Conservation (phyloP, 1,140 invertebrate genomes). For the Camponotus vicinus region DNA sequence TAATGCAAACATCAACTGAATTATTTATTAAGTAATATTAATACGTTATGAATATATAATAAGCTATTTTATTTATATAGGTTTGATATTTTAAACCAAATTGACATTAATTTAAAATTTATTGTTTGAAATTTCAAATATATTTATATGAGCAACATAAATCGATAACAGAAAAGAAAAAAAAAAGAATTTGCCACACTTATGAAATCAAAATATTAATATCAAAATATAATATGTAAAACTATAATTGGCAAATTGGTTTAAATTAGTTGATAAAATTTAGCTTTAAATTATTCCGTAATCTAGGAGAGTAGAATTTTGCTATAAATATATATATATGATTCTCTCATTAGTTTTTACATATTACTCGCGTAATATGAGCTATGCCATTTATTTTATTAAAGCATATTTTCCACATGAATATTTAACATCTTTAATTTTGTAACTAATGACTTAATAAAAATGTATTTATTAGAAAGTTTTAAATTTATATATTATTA, state of each 20-base stretch:
- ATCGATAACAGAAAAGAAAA: neutral
- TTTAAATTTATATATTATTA: neutral
- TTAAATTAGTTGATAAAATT: neutral
- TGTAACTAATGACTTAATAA: neutral
- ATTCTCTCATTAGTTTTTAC: neutral
- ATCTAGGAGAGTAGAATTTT: neutral
- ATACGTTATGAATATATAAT: neutral
- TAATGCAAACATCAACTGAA: neutral
- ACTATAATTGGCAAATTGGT: neutral
- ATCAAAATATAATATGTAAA: neutral
- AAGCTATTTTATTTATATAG: neutral
- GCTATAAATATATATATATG: neutral
- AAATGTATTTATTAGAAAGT: neutral
- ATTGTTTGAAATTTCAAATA: constrained; percentile 2
- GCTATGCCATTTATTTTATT: neutral
- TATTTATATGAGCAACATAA: neutral
- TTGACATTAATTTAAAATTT: neutral
- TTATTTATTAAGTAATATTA: constrained; percentile 18
- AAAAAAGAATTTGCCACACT: neutral
- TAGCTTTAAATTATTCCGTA: neutral
- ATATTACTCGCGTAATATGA: neutral
- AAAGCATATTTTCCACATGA: neutral
- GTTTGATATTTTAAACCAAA: neutral
- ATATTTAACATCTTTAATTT: constrained; percentile 13
- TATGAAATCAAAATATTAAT: neutral